Base-by-base conservation (phyloP, 2,888 invertebrate genomes). In the Hyppa rectilinea region DNA sequence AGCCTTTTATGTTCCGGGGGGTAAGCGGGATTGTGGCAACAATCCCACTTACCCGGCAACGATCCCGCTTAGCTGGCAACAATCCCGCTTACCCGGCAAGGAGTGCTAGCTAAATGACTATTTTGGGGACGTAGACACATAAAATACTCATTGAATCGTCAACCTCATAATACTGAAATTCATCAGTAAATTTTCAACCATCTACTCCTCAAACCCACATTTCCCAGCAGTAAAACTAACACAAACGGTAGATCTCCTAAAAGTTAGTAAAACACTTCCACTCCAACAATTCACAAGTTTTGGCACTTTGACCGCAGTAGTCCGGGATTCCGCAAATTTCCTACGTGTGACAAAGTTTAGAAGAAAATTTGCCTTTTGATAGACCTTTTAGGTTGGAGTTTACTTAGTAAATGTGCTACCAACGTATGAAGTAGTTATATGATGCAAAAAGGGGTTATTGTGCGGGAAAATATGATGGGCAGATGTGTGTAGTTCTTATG, bases 311-410 rank as follows among this genome's bases (percentile, higher is more conserved):
- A 85, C 83, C 83, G 75, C 67, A 71, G 63, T 62, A 71, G 70
- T 80, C 56, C n/a, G 66, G 67, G 65, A 73, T 40, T 53, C 69
- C 73, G 40, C 75, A 67, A 80, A 83, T 85, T 78, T 63, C 23
- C 65, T 69, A 78, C 84, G 78, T 75, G 71, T 73, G 70, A 74
- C 63, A 58, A 71, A 82, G 53, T 84, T 84, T 47, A 26, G 1
- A 75, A 79, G 80, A 79, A 82, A 75, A 85, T 82, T 85, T 85
- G 49, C 72, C 75, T 73, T 85, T 75, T 82, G 69, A 79, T 67
- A 79, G 68, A 73, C 85, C 63, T 85, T 67, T 49, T 38, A 26
- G 5, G 75, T 64, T 49, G 49, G 49, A 82, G 50, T 78, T 71
- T 47, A 36, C 43, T 31, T 49, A 43, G 60, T 81, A 26, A 62